Base-by-base conservation (phyloP, 2,888 invertebrate species). In the Dexiosoma caninum region DNA sequence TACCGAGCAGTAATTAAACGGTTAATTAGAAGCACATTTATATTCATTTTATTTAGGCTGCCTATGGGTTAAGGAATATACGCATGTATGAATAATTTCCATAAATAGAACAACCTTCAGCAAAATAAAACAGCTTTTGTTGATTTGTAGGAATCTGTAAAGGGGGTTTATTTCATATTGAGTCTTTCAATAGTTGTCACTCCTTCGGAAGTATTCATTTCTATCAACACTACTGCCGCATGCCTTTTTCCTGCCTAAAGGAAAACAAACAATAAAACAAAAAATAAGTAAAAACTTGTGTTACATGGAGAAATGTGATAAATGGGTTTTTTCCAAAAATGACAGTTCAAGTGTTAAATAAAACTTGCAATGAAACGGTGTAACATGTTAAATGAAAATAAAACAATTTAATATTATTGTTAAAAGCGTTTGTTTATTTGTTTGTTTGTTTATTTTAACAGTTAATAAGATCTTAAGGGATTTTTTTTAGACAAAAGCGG, bases 401-500 rank as follows among this genome's bases (percentile, higher is more conserved):
- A 37, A 64, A 49, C 12, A 53, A 30, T 76, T 76, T 77, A 35
- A 71, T 74, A 57, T 76, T 69, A 74, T 76, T 81, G 60, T 51
- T 40, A 62, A 32, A 27, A 62, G 21, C 42, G 37, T 60, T 46
- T 35, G 21, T 57, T 64, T 44, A 30, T 71, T 35, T 81, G 82
- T 80, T 85, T 84, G 30, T n/a, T n/a, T n/a, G n/a, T 60, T 66
- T 71, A 32, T 59, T 78, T 86, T 85, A 83, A 82, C 83, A 84
- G 85, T 87, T 87, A 87, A 87, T 87, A 86, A 85, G 83, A 82
- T 83, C 87, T 87, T 86, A 87, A 87, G 87, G 86, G 75, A 67
- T 51, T 74, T 51, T 83, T 83, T 78, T 82, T 71, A 83, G 83
- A 83, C 64, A 3, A 78, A 70, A 46, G 14, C 14, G 9, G 55